Evolutionary conservation across 1,140 invertebrate genomes (phyloP).

Genomic region (Ceratina japonica): DNA sequence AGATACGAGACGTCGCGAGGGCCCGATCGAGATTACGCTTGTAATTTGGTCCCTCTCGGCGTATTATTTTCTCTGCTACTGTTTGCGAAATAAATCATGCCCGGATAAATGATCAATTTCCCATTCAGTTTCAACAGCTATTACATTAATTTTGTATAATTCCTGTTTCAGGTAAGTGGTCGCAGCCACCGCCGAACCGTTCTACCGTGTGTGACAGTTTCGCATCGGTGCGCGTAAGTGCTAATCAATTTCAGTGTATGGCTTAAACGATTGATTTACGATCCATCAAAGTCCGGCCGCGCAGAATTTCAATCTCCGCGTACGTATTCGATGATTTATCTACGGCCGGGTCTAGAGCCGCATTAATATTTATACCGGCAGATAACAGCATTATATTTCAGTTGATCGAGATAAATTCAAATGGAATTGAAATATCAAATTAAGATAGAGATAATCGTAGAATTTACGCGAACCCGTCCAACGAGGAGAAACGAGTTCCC

Average conservation of each 20-base stretch:
- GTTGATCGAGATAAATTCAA: constrained; percentile 1
- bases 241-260: not conserved
- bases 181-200: not conserved
- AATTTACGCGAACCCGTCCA: constrained; percentile 16
- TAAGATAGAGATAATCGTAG: constrained; percentile 36
- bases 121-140: too few species aligned
- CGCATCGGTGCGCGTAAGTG: not conserved
- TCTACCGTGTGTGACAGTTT: not conserved
- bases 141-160: not conserved
- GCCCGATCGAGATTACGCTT: not conserved
- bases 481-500: constrained; percentile 3
- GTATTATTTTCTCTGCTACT: not conserved
- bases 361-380: constrained; percentile 25
- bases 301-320: not conserved
- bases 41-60: not conserved
- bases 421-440: constrained; percentile 43
- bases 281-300: not conserved
- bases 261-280: not conserved
- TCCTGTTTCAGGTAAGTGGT: constrained; percentile 46
- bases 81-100: too few species aligned
- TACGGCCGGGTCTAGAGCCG: not conserved
- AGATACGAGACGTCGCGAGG: constrained; percentile 15
- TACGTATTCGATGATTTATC: constrained; percentile 14
- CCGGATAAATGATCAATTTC: too few species aligned
- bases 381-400: constrained; percentile 28